Percentiles rank a stretch among this genome's conserved stretches.
These are phyloP conservation scores for Clivina fossor DNA, from an alignment of 2,888 invertebrate genomes.

Conservation along the genomic window DNA sequence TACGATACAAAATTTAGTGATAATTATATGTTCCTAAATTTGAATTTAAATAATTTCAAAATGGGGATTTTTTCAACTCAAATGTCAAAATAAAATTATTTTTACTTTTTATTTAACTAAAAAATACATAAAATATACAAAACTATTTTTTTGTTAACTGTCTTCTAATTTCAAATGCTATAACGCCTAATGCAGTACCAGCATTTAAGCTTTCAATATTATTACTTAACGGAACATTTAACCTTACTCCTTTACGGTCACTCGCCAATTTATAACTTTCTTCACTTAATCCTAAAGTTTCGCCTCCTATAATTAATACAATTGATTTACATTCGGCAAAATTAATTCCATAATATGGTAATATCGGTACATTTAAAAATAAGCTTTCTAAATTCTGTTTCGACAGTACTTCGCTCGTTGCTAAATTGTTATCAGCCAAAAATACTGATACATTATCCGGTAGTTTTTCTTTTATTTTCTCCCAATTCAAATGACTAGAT, in stretches of 20 bases:
- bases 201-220: constrained; percentile 84
- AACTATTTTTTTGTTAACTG: constrained; percentile 52
- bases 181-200: constrained; percentile 77
- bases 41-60: too few species aligned
- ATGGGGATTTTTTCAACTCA: too few species aligned
- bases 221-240: constrained; percentile 78
- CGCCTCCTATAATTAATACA: constrained; percentile 81
- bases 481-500: constrained; percentile 66
- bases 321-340: constrained; percentile 59
- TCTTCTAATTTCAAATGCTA: constrained; percentile 80
- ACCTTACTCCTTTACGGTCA: constrained; percentile 60
- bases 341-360: constrained; percentile 66
- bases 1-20: too few species aligned
- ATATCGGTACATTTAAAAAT: constrained; percentile 53
- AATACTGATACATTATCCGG: constrained; percentile 59
- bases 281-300: constrained; percentile 82
- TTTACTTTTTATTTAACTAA: too few species aligned
- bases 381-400: constrained; percentile 18
- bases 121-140: too few species aligned
- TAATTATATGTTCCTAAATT: too few species aligned
- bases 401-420: constrained; percentile 35
- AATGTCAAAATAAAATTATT: too few species aligned
- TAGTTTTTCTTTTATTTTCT: constrained; percentile 57
- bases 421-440: constrained; percentile 67
- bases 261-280: constrained; percentile 68